Evolutionary conservation across 2,113 vertebrate species (phyloP).

Genomic region (Geococcyx californianus): DNA sequence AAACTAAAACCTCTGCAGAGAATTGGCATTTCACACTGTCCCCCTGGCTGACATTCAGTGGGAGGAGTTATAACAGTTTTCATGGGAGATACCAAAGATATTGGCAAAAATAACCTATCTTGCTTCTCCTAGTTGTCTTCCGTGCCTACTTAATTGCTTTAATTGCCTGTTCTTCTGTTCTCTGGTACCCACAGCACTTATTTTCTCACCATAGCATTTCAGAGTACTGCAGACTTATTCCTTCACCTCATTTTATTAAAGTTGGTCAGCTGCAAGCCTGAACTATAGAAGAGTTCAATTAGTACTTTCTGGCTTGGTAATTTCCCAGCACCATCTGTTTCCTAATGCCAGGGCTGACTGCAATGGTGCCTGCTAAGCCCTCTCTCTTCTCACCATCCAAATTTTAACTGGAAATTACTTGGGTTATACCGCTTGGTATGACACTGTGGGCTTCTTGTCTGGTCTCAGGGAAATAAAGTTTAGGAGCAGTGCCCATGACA

Average conservation of each 20-base stretch:
- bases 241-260: not conserved
- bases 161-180: not conserved
- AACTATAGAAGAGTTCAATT: not conserved
- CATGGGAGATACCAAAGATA: not conserved
- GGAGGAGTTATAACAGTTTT: not conserved
- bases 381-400: not conserved
- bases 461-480: not conserved
- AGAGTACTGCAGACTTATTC: not conserved
- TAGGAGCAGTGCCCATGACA: not conserved
- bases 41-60: not conserved
- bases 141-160: not conserved
- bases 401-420: not conserved
- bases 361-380: fast-evolving
- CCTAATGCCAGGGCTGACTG: not conserved
- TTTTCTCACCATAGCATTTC: not conserved
- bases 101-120: not conserved
- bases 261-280: not conserved
- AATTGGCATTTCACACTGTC: not conserved
- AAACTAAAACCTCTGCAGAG: not conserved
- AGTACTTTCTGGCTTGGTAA: not conserved
- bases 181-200: not conserved
- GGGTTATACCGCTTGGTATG: not conserved
- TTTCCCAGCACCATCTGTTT: not conserved
- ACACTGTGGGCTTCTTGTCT: not conserved
- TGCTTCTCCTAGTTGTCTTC: not conserved